These are phyloP conservation scores for Microctonus aethiopoides DNA, from an alignment of 2,888 invertebrate genomes.

Conservation along the genomic window DNA sequence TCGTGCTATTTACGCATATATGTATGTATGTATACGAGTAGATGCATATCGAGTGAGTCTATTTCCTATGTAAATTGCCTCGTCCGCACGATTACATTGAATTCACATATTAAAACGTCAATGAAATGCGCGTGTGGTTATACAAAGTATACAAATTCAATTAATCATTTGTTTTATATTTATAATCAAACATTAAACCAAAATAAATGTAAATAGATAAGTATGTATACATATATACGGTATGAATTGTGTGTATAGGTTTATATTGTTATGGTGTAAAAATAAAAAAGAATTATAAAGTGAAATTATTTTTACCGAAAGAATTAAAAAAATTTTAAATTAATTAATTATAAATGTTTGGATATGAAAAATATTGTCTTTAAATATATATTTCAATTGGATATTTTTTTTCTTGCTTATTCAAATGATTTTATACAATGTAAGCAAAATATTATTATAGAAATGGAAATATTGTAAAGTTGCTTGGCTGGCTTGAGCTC, in stretches of 20 bases:
- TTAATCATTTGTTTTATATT: constrained; percentile 3
- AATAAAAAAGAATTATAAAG: too few relatives aligned
- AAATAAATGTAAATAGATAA: constrained; percentile 6
- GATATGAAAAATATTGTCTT: too few relatives aligned
- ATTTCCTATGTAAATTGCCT: constrained; percentile 32
- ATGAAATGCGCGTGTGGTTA: constrained; percentile 17
- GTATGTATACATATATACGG: too few relatives aligned
- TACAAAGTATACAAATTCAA: neutral
- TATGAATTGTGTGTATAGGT: too few relatives aligned
- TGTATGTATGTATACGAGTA: neutral
- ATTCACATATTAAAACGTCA: constrained; percentile 20
- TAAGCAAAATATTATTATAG: neutral
- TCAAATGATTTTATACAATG: neutral
- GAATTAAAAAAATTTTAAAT: too few relatives aligned
- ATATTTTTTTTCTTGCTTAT: neutral
- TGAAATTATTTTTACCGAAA: too few relatives aligned
- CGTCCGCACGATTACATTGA: constrained; percentile 30
- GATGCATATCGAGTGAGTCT: constrained; percentile 20
- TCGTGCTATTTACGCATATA: neutral
- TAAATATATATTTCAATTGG: too few relatives aligned
- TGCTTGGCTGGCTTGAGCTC: neutral
- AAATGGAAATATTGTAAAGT: neutral
- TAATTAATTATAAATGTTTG: too few relatives aligned
- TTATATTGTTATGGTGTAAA: too few relatives aligned
- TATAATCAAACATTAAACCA: constrained; percentile 2